Conservation (phyloP, 1,140 invertebrate genomes). For the Listronotus oregonensis region DNA sequence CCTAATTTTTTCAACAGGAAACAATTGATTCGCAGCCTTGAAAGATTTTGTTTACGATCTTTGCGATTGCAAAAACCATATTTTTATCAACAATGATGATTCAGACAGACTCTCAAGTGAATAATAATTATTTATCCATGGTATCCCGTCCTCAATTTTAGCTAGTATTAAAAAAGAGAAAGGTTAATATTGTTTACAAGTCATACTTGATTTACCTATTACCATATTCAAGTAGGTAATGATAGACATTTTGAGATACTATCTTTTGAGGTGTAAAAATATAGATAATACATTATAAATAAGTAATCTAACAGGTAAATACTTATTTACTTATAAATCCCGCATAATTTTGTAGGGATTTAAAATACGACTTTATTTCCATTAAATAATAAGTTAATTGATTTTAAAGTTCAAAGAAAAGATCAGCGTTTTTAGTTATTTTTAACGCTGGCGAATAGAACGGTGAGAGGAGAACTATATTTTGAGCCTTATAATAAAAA, state of each 20-base stretch:
- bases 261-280: constrained; percentile 18
- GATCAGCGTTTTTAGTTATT: too few species aligned
- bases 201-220: constrained; percentile 12
- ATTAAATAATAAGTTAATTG: too few species aligned
- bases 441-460: too few species aligned
- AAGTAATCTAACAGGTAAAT: too few species aligned
- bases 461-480: too few species aligned
- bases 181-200: constrained; percentile 11
- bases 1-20: neutral
- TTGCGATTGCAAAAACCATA: neutral
- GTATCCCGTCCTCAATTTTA: constrained; percentile 9
- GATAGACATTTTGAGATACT: constrained; percentile 4
- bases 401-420: too few species aligned
- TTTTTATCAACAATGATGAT: constrained; percentile 8
- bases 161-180: constrained; percentile 1
- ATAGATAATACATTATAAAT: constrained; percentile 5
- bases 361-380: too few species aligned
- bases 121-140: constrained; percentile 6
- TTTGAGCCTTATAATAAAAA: too few species aligned
- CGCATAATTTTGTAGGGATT: too few species aligned
- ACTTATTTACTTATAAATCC: too few species aligned
- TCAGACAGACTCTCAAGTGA: neutral
- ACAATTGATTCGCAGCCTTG: neutral
- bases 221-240: constrained; percentile 9
- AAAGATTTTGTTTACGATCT: neutral